Evolutionary conservation across 1,140 invertebrate species (phyloP).

Genomic region (Manduca sexta): DNA sequence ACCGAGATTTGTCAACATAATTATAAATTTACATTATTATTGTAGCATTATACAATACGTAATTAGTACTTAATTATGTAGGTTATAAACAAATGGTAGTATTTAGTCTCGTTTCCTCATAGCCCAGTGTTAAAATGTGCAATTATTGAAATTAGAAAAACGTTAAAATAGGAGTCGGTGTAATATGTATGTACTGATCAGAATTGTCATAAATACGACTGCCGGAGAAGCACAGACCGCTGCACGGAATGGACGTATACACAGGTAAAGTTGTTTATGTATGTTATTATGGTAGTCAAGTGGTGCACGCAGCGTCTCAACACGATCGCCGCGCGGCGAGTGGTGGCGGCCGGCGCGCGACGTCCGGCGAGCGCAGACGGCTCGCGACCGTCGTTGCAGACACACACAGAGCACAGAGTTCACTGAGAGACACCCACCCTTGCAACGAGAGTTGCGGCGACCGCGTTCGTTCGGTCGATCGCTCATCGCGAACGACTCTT

Average conservation of each 20-base stretch:
- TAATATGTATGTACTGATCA: neutral
- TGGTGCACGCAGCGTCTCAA: neutral
- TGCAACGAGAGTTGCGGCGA: slow-evolving; percentile 69
- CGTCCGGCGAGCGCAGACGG: slow-evolving; percentile 16
- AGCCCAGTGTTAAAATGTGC: too few species aligned
- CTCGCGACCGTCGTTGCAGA: slow-evolving; percentile 11
- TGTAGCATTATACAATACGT: too few species aligned
- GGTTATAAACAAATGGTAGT: too few species aligned
- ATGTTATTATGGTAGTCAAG: neutral
- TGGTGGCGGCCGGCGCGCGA: too few species aligned
- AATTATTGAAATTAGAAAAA: neutral
- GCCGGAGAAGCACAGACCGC: too few species aligned
- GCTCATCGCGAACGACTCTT: slow-evolving; percentile 70
- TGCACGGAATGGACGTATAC: neutral
- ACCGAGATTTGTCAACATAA: too few species aligned
- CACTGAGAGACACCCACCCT: slow-evolving; percentile 57
- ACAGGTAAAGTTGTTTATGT: neutral
- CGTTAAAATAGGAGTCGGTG: too few species aligned
- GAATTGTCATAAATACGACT: neutral
- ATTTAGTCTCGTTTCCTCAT: too few species aligned
- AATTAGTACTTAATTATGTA: too few species aligned
- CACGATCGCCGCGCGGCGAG: too few species aligned
- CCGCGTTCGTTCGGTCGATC: slow-evolving; percentile 68
- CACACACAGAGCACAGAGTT: slow-evolving; percentile 6
- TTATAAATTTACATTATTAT: too few species aligned